Base-by-base conservation (phyloP, 2,113 vertebrate species). In the Archocentrus centrarchus region DNA sequence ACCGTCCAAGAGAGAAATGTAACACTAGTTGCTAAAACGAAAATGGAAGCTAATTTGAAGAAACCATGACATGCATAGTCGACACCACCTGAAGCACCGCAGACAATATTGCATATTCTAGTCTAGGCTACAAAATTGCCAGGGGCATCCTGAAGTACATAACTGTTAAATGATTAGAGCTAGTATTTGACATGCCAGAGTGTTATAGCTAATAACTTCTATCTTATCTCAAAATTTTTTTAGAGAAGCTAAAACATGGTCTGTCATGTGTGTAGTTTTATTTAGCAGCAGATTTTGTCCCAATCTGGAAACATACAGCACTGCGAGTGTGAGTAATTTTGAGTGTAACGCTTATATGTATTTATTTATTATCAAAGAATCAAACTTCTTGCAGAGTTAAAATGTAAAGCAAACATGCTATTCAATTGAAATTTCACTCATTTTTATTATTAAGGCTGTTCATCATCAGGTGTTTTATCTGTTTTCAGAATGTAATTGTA, bases 121-220 rank as follows among this genome's bases (percentile, higher is more conserved):
- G 17, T 11, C 3, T 6, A 53, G 50, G 18, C 44, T 20, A 10
- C 17, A 32, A 18, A 73, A 53, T 53, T 50, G 44, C 47, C 47
- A 9, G 11, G 27, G 27, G 68, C 27, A 47, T 32, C 27, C 18
- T 73, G 47, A 73, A 73, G 27, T 89, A 81, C 50, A 83, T 82
- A 75, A 37, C 55, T 39, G 22, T 58, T 87, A 47, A 80, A 88
- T 77, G 78, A 92, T 88, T 84, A 83, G 41, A 86, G 64, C n/a
- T 22, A 59, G 80, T 50, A 53, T 77, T 75, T 63, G 62, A 75
- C 58, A 64, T 81, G 11, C 30, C 61, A 50, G 15, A 61, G 75
- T 64, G 55, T 62, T 77, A 7, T 7, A 53, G 66, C 32, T 84
- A 37, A 83, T 89, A 61, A 55, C 44, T 68, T 6, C 35, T 80